A percentile compares a stretch with the other conserved stretches of the same genome.
phyloP scores from a whole-genome alignment of 2,888 invertebrate genomes.

The Drosophila vallismaia region DNA sequence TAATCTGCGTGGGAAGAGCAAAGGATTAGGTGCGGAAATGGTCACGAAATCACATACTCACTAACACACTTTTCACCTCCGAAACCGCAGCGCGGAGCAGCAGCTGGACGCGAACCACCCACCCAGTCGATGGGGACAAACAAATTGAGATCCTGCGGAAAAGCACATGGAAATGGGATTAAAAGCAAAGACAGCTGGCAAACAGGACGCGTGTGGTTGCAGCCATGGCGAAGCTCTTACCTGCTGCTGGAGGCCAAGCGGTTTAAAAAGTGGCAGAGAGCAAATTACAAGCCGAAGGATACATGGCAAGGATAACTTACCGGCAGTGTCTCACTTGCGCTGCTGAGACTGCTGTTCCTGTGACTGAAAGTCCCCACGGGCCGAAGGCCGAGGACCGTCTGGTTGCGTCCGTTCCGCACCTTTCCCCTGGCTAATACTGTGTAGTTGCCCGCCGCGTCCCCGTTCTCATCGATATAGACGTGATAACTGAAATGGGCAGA shows the following conservation, averaged over 20 bases:
- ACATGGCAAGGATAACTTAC: slow-evolving; percentile 86
- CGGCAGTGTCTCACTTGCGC: slow-evolving; percentile 87
- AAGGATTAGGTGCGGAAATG: neutral
- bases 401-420: slow-evolving; percentile 80
- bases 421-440: slow-evolving; percentile 89
- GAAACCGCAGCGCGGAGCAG: slow-evolving; percentile 96
- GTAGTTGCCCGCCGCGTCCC: slow-evolving; percentile 97
- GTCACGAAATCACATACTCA: slow-evolving; percentile 85
- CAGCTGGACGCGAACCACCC: slow-evolving; percentile 88
- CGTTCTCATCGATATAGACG: slow-evolving; percentile 96
- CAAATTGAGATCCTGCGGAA: slow-evolving; percentile 89
- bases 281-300: slow-evolving; percentile 18
- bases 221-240: slow-evolving; percentile 60
- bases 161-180: slow-evolving; percentile 7
- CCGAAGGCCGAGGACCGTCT: slow-evolving; percentile 87
- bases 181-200: neutral
- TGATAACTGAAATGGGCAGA: slow-evolving; percentile 87
- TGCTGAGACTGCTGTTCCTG: slow-evolving; percentile 85
- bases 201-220: slow-evolving; percentile 12
- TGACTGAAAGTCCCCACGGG: slow-evolving; percentile 91
- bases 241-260: slow-evolving; percentile 57
- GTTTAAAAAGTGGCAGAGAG: slow-evolving; percentile 25
- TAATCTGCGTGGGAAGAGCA: slow-evolving; percentile 86
- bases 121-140: slow-evolving; percentile 91
- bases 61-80: slow-evolving; percentile 94